Evolutionary conservation across 2,888 invertebrate species (phyloP).

Genomic region (Microplitis manilae): DNA sequence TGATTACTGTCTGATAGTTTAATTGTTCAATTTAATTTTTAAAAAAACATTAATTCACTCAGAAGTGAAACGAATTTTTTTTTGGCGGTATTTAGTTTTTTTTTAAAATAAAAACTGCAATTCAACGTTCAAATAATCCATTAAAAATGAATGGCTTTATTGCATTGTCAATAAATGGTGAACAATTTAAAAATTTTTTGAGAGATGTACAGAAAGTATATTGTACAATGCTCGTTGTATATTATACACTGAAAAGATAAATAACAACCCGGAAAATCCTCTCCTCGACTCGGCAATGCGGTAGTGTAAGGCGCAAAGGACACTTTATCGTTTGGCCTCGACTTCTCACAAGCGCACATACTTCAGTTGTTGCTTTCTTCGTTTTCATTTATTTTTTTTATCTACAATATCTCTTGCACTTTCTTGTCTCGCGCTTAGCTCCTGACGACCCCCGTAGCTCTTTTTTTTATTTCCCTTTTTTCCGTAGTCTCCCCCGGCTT

Average conservation of each 20-base stretch:
- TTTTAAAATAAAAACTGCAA: not conserved
- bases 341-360: slow-evolving; percentile 46
- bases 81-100: not conserved
- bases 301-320: slow-evolving; percentile 36
- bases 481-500: slow-evolving; percentile 15
- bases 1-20: too few relatives aligned
- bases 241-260: not conserved
- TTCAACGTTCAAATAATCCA: not conserved
- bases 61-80: too few relatives aligned
- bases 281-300: slow-evolving; percentile 11
- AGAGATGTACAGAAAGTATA: not conserved
- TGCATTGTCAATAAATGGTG: not conserved
- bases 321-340: slow-evolving; percentile 49
- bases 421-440: slow-evolving; percentile 33
- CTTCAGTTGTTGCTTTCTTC: not conserved
- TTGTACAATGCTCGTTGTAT: not conserved
- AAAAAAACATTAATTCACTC: too few relatives aligned
- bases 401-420: slow-evolving; percentile 38
- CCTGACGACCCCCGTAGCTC: slow-evolving; percentile 26
- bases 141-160: not conserved
- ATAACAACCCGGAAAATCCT: slow-evolving; percentile 4
- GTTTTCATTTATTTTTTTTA: slow-evolving; percentile 35
- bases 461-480: slow-evolving; percentile 42
- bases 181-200: not conserved
- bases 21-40: too few relatives aligned